Conservation (phyloP, 2,113 vertebrate species). For the Amblyornis subalaris region DNA sequence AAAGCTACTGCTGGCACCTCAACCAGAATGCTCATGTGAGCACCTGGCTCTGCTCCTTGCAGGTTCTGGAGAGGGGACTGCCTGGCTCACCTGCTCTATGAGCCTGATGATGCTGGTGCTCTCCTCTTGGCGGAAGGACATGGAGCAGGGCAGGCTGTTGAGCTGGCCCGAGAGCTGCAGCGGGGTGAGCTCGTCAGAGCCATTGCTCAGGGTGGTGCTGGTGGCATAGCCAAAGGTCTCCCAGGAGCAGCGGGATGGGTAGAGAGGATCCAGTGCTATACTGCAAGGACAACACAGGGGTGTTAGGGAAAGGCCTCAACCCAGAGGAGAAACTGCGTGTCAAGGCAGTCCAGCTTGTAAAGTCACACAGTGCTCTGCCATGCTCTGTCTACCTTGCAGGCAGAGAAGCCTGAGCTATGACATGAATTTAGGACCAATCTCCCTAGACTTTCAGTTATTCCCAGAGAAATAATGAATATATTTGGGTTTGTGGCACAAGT, state of each 20-base stretch:
- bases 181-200: constrained; percentile 82
- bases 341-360: not conserved
- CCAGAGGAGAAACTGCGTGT: not conserved
- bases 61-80: not conserved
- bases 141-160: constrained; percentile 91
- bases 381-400: not conserved
- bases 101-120: constrained; percentile 95
- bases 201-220: constrained; percentile 76
- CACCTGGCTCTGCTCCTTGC: not conserved
- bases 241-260: constrained; percentile 97
- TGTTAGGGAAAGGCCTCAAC: not conserved
- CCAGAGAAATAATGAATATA: not conserved
- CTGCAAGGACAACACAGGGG: constrained; percentile 60
- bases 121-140: constrained; percentile 93
- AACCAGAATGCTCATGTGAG: not conserved
- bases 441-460: not conserved
- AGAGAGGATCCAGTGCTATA: constrained; percentile 93
- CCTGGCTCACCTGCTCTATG: constrained; percentile 87
- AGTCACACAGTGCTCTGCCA: not conserved
- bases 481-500: not conserved
- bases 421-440: not conserved
- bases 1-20: not conserved
- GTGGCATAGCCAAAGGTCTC: constrained; percentile 94
- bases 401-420: not conserved
- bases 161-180: constrained; percentile 88